phyloP scores from a whole-genome alignment of 2,888 invertebrate species.

The Apamea crenata region DNA sequence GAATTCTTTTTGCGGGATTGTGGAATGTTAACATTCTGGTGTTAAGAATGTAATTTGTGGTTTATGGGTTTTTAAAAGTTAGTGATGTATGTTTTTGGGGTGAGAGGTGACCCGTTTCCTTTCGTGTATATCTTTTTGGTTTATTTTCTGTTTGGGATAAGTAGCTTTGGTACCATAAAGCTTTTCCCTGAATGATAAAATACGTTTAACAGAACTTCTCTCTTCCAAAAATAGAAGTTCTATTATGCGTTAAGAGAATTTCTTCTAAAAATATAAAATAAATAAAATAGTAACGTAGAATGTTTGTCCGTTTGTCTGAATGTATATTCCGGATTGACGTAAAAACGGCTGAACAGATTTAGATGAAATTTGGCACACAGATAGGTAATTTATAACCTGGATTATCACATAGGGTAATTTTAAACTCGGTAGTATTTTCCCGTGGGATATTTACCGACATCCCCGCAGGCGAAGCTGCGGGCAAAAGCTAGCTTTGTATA shows the following conservation, averaged over 20 bases:
- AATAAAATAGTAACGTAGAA: background rate
- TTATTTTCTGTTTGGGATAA: background rate
- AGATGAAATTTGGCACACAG: background rate
- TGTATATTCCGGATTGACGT: background rate
- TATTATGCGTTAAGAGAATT: background rate
- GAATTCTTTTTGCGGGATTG: constrained; percentile 59
- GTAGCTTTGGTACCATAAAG: background rate
- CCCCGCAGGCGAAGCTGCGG: background rate
- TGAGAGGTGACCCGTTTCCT: background rate
- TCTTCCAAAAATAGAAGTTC: background rate
- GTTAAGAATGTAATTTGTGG: constrained; percentile 54
- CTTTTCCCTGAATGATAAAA: background rate
- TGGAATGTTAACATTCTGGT: constrained; percentile 58
- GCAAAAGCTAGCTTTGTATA: background rate
- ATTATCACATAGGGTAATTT: background rate
- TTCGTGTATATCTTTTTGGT: background rate
- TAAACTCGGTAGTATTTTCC: background rate
- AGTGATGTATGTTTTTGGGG: constrained; percentile 34
- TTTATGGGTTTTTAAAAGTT: constrained; percentile 19
- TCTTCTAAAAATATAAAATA: no score
- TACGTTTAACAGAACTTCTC: background rate
- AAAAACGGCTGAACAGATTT: background rate
- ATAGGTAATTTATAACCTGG: background rate
- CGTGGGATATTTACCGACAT: background rate
- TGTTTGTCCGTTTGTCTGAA: background rate